Percentiles rank a stretch among this genome's conserved stretches.
phyloP scores from a whole-genome alignment of 2,113 vertebrate genomes.

The Pongo pygmaeus region DNA sequence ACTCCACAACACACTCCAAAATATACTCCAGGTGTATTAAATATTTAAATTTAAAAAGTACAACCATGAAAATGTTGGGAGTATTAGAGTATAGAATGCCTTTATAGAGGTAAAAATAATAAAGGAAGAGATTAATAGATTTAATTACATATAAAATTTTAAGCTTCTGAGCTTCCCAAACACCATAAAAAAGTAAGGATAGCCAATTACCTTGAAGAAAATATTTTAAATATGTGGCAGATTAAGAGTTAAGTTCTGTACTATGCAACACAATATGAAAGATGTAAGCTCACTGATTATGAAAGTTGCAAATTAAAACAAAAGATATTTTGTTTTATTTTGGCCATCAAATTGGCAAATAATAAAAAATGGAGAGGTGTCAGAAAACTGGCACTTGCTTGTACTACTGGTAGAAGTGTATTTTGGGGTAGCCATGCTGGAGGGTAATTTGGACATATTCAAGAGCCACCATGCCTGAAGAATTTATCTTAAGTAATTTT shows the following conservation, averaged over 20 bases:
- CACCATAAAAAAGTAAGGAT: neutral
- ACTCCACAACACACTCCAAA: neutral
- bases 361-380: neutral
- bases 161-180: neutral
- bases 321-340: neutral
- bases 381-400: neutral
- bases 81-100: neutral
- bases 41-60: neutral
- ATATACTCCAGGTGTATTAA: neutral
- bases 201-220: conserved; percentile 1
- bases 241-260: conserved; percentile 7
- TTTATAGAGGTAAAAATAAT: conserved; percentile 13
- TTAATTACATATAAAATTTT: neutral
- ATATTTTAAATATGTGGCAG: neutral
- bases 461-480: neutral
- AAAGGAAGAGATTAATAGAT: conserved; percentile 1
- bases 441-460: neutral
- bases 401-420: neutral
- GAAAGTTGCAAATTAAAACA: neutral
- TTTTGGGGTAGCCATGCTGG: neutral
- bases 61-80: neutral
- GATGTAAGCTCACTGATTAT: neutral
- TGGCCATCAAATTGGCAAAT: neutral
- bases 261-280: neutral
- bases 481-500: conserved; percentile 36